Conservation (phyloP, 2,113 vertebrate species). For the Neolamprologus fasciatus region DNA sequence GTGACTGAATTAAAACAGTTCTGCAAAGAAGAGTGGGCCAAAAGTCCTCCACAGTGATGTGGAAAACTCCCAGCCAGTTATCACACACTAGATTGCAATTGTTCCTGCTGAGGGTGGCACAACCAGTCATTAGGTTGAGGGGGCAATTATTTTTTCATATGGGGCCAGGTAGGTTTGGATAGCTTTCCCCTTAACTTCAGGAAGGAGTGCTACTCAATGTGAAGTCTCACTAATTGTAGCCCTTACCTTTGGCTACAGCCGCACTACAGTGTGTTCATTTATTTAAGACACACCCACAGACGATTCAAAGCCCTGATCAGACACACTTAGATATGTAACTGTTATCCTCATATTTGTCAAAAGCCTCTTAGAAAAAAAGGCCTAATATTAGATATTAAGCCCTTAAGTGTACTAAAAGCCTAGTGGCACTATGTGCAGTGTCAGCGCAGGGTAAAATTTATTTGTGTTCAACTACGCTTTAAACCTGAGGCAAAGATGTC, state of each 20-base stretch:
- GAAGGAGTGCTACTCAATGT: neutral
- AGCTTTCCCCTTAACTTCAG: neutral
- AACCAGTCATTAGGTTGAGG: neutral
- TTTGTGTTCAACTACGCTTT: neutral
- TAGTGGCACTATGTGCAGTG: neutral
- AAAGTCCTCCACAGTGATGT: neutral
- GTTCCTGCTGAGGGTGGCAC: neutral
- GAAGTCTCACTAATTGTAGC: neutral
- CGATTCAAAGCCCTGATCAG: neutral
- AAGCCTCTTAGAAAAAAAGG: neutral
- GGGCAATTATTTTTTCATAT: neutral
- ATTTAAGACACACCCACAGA: neutral
- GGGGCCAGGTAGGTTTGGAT: neutral
- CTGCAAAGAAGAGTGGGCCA: neutral
- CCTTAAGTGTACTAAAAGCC: neutral
- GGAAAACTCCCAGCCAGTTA: neutral
- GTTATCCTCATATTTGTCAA: neutral
- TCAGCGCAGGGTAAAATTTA: neutral
- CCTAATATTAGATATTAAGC: neutral
- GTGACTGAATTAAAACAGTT: neutral
- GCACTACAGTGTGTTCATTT: neutral
- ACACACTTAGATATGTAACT: neutral
- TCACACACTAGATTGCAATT: neutral
- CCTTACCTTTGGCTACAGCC: neutral
- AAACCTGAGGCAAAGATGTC: slow-evolving; percentile 46